Evolutionary conservation across 2,113 vertebrate genomes (phyloP).

Genomic region (Siniperca knerii): DNA sequence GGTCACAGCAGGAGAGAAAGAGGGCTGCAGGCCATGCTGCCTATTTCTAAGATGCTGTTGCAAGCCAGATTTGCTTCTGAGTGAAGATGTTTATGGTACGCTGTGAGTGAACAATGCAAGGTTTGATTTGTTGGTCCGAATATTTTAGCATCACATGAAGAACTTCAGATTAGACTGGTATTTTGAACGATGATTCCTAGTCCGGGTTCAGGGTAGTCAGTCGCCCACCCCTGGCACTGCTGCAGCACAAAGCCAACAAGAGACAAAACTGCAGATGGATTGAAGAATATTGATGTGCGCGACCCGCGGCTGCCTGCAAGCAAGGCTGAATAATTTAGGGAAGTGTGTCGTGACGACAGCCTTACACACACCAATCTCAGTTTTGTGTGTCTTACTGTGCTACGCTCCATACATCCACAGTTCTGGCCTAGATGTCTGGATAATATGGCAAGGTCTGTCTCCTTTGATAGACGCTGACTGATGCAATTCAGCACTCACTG

Average conservation of each 20-base stretch:
- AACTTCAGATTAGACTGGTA: conserved; percentile 46
- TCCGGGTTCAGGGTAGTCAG: conserved; percentile 61
- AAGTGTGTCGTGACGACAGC: conserved; percentile 84
- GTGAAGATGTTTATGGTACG: conserved; percentile 12
- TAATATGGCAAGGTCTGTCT: conserved; percentile 62
- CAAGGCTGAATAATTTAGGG: conserved; percentile 87
- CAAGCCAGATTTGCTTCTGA: conserved; percentile 23
- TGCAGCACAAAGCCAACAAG: conserved; percentile 81
- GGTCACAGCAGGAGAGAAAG: conserved; percentile 68
- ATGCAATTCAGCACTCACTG: conserved; percentile 71
- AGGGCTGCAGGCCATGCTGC: conserved; percentile 66
- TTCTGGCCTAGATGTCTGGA: conserved; percentile 65
- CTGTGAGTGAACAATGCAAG: conserved; percentile 10
- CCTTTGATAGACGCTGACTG: conserved; percentile 70
- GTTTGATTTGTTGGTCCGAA: conserved; percentile 53
- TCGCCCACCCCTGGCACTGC: conserved; percentile 77
- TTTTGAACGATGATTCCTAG: conserved; percentile 63
- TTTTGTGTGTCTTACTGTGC: conserved; percentile 63
- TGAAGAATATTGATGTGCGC: conserved; percentile 86
- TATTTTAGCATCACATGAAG: conserved; percentile 38
- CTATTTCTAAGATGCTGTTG: conserved; percentile 59
- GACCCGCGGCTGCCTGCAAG: conserved; percentile 85
- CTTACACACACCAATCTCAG: conserved; percentile 79
- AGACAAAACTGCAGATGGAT: conserved; percentile 87
- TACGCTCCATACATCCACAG: conserved; percentile 59